Percentiles rank a stretch among this genome's conserved stretches.
Conservation (phyloP, 2,113 vertebrate genomes). For the Clarias batrachus region DNA sequence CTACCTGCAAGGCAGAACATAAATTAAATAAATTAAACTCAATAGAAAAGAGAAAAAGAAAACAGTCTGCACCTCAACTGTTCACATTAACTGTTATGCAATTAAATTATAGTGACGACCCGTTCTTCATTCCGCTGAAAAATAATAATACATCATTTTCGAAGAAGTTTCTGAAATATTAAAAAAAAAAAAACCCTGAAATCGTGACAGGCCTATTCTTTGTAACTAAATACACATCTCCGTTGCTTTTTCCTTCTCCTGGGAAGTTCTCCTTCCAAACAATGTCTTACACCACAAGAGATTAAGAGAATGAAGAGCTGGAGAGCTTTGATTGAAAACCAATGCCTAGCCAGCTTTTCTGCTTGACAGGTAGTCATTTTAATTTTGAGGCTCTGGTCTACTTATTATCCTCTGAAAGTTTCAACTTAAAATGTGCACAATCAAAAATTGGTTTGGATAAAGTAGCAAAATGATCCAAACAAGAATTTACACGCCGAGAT, state of each 20-base stretch:
- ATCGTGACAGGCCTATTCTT: constrained; percentile 13
- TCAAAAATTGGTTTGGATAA: background rate
- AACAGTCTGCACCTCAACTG: background rate
- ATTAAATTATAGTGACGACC: background rate
- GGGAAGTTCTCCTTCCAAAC: background rate
- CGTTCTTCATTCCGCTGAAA: background rate
- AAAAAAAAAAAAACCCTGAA: background rate
- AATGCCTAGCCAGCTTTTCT: constrained; percentile 1
- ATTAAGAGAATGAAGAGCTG: background rate
- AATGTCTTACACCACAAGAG: background rate
- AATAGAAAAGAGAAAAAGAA: background rate
- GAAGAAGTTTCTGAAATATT: background rate
- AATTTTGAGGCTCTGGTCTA: background rate
- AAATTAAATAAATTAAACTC: background rate
- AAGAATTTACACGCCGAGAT: background rate
- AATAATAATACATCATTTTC: constrained; percentile 10
- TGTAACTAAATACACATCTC: background rate
- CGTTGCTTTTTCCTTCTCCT: background rate
- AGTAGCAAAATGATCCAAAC: background rate
- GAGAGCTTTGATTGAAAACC: constrained; percentile 13
- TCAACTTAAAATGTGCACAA: background rate
- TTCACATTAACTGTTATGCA: background rate
- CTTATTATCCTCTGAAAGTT: background rate
- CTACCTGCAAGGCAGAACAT: background rate
- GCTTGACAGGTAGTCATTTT: constrained; percentile 15